Evolutionary conservation across 2,797 vertebrate genomes (phyloP), one percentile per base, ranked within the genome.

Genomic region (Nyctalus aviator): DNA sequence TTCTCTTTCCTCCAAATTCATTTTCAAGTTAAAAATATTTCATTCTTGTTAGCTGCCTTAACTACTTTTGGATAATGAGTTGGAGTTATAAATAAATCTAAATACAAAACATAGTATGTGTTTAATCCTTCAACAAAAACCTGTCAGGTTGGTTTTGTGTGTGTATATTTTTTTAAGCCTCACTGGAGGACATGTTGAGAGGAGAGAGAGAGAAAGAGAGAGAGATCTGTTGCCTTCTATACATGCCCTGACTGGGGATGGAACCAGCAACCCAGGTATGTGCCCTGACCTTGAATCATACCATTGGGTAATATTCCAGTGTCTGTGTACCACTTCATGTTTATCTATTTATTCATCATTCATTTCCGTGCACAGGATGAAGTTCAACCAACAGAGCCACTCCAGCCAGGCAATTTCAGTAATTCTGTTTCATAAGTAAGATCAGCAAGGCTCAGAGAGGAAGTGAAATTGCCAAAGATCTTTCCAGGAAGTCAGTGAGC

Each of bases 71-170:
- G 71, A 87, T 79, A 97, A 88, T n/a, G 78, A 89, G 32, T 35
- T 84, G 25, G 48, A 75, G 25, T 76, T 96, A 94, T 83, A 95
- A 93, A 91, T 78, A 88, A 91, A 57, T 50, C 25, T 30, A 79
- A 85, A 57, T 46, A 91, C 6, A 50, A 89, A 94, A 48, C 1
- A 10, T 0, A 0, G 30, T 50, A 27, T 83, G 82, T 35, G 1
- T 57, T 86, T 78, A 88, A 95, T 95, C 69, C 77, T 91, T 55
- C 46, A 62, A 59, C 73, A 88, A 91, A 95, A 91, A 95, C 77
- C 57, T 57, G 93, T 57, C 46, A 41, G 82, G 27, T 93, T 85
- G 17, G 64, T 68, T 68, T 3, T 32, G 15, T 62, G 17, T 53
- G 17, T 17, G 48, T 5, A 13, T 17, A 18, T 62, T 66, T 66